Evolutionary conservation across 2,113 vertebrate genomes (phyloP).

Genomic region (Phylloscopus trochilus): DNA sequence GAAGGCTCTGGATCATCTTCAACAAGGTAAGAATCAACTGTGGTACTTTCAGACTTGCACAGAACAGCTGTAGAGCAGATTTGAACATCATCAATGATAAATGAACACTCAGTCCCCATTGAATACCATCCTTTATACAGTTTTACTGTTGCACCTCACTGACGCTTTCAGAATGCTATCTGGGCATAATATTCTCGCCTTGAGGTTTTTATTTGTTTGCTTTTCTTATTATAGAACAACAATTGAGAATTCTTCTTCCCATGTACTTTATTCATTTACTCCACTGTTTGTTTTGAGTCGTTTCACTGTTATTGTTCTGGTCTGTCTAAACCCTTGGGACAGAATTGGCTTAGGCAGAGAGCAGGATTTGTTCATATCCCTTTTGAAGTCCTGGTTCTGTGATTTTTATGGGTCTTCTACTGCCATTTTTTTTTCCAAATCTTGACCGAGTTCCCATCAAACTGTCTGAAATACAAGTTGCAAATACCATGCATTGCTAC

Average conservation of each 20-base stretch:
- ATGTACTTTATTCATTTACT: conserved; percentile 21
- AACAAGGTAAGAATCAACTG: conserved; percentile 29
- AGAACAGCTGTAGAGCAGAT: background rate
- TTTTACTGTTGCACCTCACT: background rate
- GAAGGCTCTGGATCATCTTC: conserved; percentile 15
- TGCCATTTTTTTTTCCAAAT: background rate
- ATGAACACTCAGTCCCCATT: background rate
- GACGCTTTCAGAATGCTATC: background rate
- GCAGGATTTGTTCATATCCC: background rate
- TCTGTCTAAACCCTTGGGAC: conserved; percentile 21
- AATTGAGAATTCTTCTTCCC: conserved; percentile 15
- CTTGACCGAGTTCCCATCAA: background rate
- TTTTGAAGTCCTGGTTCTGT: conserved; percentile 6
- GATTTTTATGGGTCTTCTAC: background rate
- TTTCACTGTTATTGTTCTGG: conserved; percentile 20
- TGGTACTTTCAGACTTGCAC: background rate
- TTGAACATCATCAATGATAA: background rate
- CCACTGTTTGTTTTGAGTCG: background rate
- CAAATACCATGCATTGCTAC: background rate
- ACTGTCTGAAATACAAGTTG: background rate
- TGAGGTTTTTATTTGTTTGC: conserved; percentile 33
- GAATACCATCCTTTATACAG: background rate
- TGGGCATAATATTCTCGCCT: background rate
- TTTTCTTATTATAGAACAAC: conserved; percentile 17
- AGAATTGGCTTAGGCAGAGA: background rate